A percentile compares a stretch with the other conserved stretches of the same genome.
phyloP scores from a whole-genome alignment of 2,113 vertebrate species.

The Myanophis thanlyinensis region DNA sequence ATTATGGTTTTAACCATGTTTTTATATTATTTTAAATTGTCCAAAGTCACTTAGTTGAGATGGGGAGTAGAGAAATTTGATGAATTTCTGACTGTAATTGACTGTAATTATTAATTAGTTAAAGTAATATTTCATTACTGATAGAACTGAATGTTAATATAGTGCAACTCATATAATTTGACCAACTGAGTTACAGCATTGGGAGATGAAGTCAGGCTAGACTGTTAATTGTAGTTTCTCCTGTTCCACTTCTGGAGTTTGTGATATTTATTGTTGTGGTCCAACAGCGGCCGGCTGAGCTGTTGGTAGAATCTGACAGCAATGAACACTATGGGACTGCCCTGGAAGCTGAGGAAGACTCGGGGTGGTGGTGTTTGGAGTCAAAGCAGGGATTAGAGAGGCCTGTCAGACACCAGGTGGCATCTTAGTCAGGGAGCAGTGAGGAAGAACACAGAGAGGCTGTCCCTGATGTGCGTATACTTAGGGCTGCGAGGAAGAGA shows the following conservation, averaged over 20 bases:
- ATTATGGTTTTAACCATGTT: background rate
- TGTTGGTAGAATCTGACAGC: no score
- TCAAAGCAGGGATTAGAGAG: no score
- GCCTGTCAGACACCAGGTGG: no score
- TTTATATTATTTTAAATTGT: background rate
- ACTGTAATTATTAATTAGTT: background rate
- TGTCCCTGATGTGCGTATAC: no score
- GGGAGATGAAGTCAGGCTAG: background rate
- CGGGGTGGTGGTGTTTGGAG: no score
- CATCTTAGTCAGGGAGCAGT: no score
- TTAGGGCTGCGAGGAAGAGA: no score
- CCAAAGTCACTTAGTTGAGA: background rate
- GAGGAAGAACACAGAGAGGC: no score
- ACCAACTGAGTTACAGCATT: background rate
- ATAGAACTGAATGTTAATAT: background rate
- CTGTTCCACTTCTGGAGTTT: background rate
- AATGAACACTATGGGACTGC: no score
- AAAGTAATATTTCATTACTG: background rate
- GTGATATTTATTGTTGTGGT: no score
- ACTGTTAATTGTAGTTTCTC: background rate
- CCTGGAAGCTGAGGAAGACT: no score
- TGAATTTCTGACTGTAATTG: background rate
- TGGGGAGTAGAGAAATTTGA: background rate
- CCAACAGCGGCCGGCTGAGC: no score
- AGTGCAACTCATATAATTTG: background rate